A percentile compares a stretch with the other conserved stretches of the same genome.
Evolutionary conservation across 2,113 vertebrate genomes (phyloP).

Genomic region (Silurus glanis): DNA sequence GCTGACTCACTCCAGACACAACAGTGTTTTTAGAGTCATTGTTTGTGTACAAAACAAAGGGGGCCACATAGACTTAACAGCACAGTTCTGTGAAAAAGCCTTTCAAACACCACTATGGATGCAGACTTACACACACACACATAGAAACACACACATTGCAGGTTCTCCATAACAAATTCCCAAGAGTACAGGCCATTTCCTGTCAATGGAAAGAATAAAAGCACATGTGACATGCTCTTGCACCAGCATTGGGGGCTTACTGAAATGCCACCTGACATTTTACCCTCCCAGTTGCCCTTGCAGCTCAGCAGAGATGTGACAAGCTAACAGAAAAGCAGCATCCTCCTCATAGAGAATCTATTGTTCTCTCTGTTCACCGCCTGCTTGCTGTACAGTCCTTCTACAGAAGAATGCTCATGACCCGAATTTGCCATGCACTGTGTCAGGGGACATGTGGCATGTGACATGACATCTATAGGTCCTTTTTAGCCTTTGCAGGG

Average conservation of each 20-base stretch:
- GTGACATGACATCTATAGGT: slow-evolving; percentile 31
- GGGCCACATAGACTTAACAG: slow-evolving; percentile 5
- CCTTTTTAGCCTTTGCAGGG: background rate
- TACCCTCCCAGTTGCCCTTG: slow-evolving; percentile 22
- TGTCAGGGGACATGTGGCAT: slow-evolving; percentile 19
- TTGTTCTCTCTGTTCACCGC: slow-evolving; percentile 17
- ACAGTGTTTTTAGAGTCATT: slow-evolving; percentile 14
- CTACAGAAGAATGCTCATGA: background rate
- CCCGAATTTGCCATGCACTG: slow-evolving; percentile 20
- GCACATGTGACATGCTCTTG: background rate
- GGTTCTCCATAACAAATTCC: background rate
- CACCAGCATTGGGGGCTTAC: background rate
- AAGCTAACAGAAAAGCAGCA: slow-evolving; percentile 36
- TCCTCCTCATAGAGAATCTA: slow-evolving; percentile 2
- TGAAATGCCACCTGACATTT: slow-evolving; percentile 31
- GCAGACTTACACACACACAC: background rate
- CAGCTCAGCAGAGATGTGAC: slow-evolving; percentile 40
- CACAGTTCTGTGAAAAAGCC: slow-evolving; percentile 4
- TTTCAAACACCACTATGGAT: background rate
- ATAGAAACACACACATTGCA: slow-evolving; percentile 1
- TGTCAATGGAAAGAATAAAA: background rate
- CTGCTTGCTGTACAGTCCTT: background rate
- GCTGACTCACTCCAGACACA: slow-evolving; percentile 23
- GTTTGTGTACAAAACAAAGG: slow-evolving; percentile 22
- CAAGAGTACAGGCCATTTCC: slow-evolving; percentile 15